Evolutionary conservation across 1,140 invertebrate species (phyloP), one percentile per base, ranked within the genome.

Genomic region (Pectinophora gossypiella): DNA sequence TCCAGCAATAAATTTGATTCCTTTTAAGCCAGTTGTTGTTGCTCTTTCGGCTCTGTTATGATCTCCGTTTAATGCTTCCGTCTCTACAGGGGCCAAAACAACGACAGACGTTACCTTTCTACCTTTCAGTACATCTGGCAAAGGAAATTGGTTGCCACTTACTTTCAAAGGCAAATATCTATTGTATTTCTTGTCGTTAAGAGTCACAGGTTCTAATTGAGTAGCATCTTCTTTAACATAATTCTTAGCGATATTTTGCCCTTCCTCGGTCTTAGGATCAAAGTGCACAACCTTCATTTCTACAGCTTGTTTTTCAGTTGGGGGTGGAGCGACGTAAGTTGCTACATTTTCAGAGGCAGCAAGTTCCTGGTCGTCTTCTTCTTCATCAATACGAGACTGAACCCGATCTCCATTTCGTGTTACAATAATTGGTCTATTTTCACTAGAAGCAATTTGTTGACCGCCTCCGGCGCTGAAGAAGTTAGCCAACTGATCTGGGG

Each of bases 281-380:
- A 94, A 95, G 54, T 92, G 92, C 20, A 95, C 94, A 36, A 95
- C 94, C 89, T 95, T 95, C 90, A 95, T 94, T 84, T 95, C 94
- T 13, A 95, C 92, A 32, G 90, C 89, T 71, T 92, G 89, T 56
- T 87, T 80, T 83, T 61, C 76, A n/a, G n/a, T n/a, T 7, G 67
- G 16, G 1, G 77, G 70, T 71, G 85, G 62, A 79, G 87, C 64
- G 71, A 87, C 79, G 49, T 80, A 79, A 35, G 60, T 82, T 19
- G 80, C 55, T 15, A 84, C 50, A 56, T 87, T 87, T 58, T 90
- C 89, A 19, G 77, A 87, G 38, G 76, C 76, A 18, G 76, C 76
- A 43, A 75, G 73, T 54, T 82, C 81, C 71, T 88, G 78, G 44
- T 87, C 79, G 51, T 76, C 63, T 76, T 90, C 59, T 77, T 89